Evolutionary conservation across 2,113 vertebrate species (phyloP).

Genomic region (Melanerpes aurifrons): DNA sequence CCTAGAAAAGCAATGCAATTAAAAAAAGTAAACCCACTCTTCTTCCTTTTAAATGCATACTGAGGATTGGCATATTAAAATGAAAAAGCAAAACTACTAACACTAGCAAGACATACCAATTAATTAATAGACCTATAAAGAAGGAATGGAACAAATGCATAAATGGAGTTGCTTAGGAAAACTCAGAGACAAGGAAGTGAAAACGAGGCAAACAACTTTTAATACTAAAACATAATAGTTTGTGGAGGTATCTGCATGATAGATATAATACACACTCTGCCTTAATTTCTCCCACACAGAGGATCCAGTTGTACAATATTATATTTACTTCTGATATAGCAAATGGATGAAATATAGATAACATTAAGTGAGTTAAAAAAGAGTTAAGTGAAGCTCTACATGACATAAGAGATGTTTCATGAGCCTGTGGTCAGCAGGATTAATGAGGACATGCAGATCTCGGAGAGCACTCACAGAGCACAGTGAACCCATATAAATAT

Average conservation of each 20-base stretch:
- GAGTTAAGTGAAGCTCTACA: constrained; percentile 22
- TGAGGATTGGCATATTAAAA: neutral
- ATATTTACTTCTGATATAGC: neutral
- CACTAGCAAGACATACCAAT: neutral
- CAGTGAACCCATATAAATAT: constrained; percentile 52
- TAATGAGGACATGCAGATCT: constrained; percentile 50
- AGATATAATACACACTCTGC: neutral
- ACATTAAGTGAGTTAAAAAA: neutral
- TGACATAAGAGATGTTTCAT: neutral
- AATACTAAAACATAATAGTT: neutral
- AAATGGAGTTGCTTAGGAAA: neutral
- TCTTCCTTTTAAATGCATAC: neutral
- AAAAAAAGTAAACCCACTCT: neutral
- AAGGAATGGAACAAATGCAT: neutral
- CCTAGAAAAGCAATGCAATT: neutral
- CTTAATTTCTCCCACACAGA: neutral
- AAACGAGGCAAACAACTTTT: neutral
- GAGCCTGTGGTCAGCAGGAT: constrained; percentile 38
- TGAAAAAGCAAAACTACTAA: neutral
- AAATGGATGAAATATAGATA: neutral
- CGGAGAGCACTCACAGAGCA: constrained; percentile 3
- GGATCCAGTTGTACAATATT: neutral
- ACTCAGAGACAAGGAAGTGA: neutral
- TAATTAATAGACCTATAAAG: neutral
- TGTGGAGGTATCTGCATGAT: neutral